Evolutionary conservation across 2,113 vertebrate genomes (phyloP), one percentile per base, ranked within the genome.

Genomic region (Pteronura brasiliensis): DNA sequence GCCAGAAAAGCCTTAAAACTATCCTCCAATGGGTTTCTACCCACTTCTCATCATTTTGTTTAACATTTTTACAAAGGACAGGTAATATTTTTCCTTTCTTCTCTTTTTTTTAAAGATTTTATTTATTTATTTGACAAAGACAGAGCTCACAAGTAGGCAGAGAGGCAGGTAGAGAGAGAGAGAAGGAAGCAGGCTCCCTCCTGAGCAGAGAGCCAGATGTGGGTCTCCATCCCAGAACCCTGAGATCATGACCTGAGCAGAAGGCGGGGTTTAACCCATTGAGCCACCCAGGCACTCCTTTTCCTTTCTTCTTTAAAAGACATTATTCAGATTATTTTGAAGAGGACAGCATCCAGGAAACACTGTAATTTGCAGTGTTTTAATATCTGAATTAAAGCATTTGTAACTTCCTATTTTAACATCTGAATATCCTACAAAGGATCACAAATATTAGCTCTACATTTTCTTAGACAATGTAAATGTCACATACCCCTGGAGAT

Each of bases 1-100:
- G n/a, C 4, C 36, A 90, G 74, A 93, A 93, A 85, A 80, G 77
- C 49, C 92, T 92, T 80, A 87, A 95, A 90, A 49, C 55, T 65
- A 74, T 52, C 10, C 47, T 61, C 23, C 31, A 76, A 79, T 82
- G 47, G 71, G 31, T 17, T 95, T 36, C 36, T 59, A 83, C 49
- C 21, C 21, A 92, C 6, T 12, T 55, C 5, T 21, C 69, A 61
- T 36, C n/a, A 44, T 63, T 84, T 52, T 36, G 14, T 65, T 90
- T 90, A 69, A 72, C n/a, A 84, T 93, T 93, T 95, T 85, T 93
- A 77, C 39, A 91, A 97, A 95, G 11, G 74, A 76, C 47, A 91
- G 65, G 29, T 25, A 25, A 61, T 71, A 77, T 52, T 59, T 55
- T 59, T 39, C 34, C 55, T 93, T 95, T 59, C 4, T 85, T 44